Percentiles rank a stretch among this genome's conserved stretches.
Conservation (phyloP, 2,888 invertebrate species). For the Trissolcus japonicus region DNA sequence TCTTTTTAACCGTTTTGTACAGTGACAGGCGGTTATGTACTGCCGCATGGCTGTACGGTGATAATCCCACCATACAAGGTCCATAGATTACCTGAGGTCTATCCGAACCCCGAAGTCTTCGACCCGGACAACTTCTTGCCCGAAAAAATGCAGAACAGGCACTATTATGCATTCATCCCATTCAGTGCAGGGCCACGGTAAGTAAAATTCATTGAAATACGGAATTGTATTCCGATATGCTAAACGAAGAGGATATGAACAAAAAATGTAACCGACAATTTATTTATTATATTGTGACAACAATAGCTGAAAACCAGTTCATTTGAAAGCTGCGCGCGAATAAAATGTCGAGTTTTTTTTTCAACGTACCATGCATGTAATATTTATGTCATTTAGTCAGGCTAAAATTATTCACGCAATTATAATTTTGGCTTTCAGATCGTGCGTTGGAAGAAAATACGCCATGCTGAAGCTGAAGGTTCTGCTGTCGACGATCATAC, state of each 20-base stretch:
- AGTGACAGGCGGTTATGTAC: constrained; percentile 81
- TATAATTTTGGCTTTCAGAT: constrained; percentile 75
- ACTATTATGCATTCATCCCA: constrained; percentile 88
- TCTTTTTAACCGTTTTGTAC: constrained; percentile 56
- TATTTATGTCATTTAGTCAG: constrained; percentile 15
- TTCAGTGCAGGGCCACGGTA: constrained; percentile 88
- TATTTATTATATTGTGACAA: constrained; percentile 32
- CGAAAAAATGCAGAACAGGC: constrained; percentile 85
- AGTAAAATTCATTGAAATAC: constrained; percentile 46
- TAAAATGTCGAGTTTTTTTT: constrained; percentile 23
- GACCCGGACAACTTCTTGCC: constrained; percentile 92
- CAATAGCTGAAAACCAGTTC: constrained; percentile 35
- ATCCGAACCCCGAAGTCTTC: constrained; percentile 86
- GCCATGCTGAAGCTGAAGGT: constrained; percentile 89
- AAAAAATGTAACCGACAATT: constrained; percentile 7
- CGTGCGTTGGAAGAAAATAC: constrained; percentile 83
- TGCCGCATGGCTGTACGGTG: constrained; percentile 85
- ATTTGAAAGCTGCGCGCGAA: constrained; percentile 18
- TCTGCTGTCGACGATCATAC: constrained; percentile 84
- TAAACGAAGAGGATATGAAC: neutral
- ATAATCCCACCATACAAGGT: constrained; percentile 82
- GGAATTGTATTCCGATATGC: constrained; percentile 30
- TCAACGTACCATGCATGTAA: constrained; percentile 2
- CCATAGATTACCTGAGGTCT: constrained; percentile 84
- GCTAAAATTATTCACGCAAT: neutral